Evolutionary conservation across 2,797 vertebrate genomes (phyloP), one percentile per base, ranked within the genome.

Genomic region (Ctenopoma multispine): DNA sequence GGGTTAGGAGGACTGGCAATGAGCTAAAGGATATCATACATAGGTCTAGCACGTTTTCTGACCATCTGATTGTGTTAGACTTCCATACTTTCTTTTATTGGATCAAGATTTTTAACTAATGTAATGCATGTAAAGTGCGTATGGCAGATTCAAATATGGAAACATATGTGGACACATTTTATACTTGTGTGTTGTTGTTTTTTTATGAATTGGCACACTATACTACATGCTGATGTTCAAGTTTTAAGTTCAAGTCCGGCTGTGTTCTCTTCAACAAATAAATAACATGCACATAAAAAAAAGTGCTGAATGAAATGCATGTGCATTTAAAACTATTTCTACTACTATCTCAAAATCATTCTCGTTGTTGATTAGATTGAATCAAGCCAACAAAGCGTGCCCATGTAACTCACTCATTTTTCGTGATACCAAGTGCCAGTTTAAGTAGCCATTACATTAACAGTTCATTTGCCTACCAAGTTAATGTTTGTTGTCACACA

Each of bases 401-500:
- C 62, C 17, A 40, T 63, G 58, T 77, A 75, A 70, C 60, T 80
- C 48, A n/a, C 71, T 64, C 69, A 72, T 76, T 63, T 88, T 70
- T 66, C 43, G 63, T 31, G 8, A 68, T 72, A 86, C 80, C 40
- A 82, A 78, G 54, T 24, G 60, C 53, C 59, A 77, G 77, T 73
- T 81, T 74, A 86, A 86, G 87, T 87, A 80, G 63, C 71, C 57
- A 44, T 79, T 70, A 72, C 68, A 20, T 75, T 18, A 53, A 51
- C 57, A 50, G 63, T 67, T 66, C 73, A 55, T 75, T 75, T 75
- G 53, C 69, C 71, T 40, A 65, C 66, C 5, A 55, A 72, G 49
- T 75, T 62, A 68, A 75, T 50, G 61, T 44, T 82, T 43, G 54
- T 69, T 70, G 53, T 75, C 72, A 44, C 34, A 72, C 77, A 77